Evolutionary conservation across 37 sponge, comb jelly and placozoan genomes (phyloP).

Genomic region (Axinella damicornis): DNA sequence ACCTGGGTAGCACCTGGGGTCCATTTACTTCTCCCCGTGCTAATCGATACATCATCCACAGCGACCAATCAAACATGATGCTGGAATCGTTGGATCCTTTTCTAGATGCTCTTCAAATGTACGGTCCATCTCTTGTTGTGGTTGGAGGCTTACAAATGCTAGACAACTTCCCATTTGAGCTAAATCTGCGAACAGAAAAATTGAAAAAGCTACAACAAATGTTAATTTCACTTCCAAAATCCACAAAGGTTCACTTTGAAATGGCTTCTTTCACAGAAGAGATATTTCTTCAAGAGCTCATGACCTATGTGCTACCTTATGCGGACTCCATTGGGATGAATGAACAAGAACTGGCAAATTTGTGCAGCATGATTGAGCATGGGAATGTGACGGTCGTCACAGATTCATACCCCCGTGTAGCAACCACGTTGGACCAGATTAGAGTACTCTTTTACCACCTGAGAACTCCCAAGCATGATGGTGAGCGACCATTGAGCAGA

Average conservation of each 20-base stretch:
- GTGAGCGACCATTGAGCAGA: constrained; percentile 50
- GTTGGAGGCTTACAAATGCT: constrained; percentile 87
- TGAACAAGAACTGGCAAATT: constrained; percentile 88
- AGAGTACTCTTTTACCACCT: constrained; percentile 42
- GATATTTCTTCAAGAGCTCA: constrained; percentile 49
- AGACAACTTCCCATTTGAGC: constrained; percentile 72
- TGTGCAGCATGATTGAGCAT: constrained; percentile 33
- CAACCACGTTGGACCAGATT: constrained; percentile 66
- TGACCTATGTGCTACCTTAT: constrained; percentile 73
- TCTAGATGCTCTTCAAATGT: constrained; percentile 4
- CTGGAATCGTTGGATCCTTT: constrained; percentile 67
- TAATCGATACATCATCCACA: constrained; percentile 80
- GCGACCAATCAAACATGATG: constrained; percentile 73
- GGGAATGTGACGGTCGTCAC: constrained; percentile 51
- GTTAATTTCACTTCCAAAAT: constrained; percentile 36
- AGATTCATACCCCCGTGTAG: constrained; percentile 63
- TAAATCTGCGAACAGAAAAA: constrained; percentile 34
- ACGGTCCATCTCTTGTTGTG: constrained; percentile 72
- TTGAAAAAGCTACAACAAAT: constrained; percentile 38
- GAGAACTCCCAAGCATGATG: not conserved
- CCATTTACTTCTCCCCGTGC: constrained; percentile 60
- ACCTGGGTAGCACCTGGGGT: constrained; percentile 71
- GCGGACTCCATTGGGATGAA: constrained; percentile 89
- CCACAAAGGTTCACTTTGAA: constrained; percentile 82
- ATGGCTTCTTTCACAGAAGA: constrained; percentile 83